Base-by-base conservation (phyloP, 2,888 invertebrate species). In the Troides oblongomaculatus region DNA sequence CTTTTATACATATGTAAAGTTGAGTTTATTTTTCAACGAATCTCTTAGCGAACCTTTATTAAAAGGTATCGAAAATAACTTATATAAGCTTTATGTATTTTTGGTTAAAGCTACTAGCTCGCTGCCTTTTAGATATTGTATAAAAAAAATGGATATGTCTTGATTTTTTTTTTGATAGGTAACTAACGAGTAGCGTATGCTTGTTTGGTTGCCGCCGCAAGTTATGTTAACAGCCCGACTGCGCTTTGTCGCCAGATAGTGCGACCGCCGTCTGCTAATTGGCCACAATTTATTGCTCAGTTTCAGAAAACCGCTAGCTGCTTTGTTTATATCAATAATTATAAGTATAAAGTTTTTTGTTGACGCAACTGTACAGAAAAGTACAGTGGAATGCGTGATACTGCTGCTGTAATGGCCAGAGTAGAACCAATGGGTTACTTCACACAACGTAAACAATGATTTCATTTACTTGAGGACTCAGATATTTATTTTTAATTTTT, bases 231-330 rank as follows among this genome's bases (percentile, higher is more conserved):
- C 82, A 80, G 76, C 72, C 73, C 73, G 75, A 77, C 78, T 80
- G 82, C 74, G 79, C 87, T 89, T 90, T 89, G 88, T 86, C 81
- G 82, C 76, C 80, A 80, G 88, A 88, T 88, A 88, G 77, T 79
- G 80, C 81, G 75, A 77, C 79, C 77, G 77, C 77, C 74, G 76
- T 75, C 78, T 78, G 85, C 91, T 92, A 92, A 92, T 92, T 92
- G 87, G 91, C 83, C 82, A 84, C 82, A 86, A 92, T 90, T 90
- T 90, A 91, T 88, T 84, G 83, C 83, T 78, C 78, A 78, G 80
- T 74, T 77, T 76, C 69, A 73, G 72, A 63, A 73, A 77, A 73
- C 77, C 73, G 74, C 76, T 77, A 69, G 71, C 21, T 43, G 57
- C 65, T 69, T 72, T 74, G 71, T 73, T 70, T 69, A 69, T 70